These are phyloP conservation scores for Zeuzera pyrina DNA, from an alignment of 2,888 invertebrate genomes.

Conservation along the genomic window DNA sequence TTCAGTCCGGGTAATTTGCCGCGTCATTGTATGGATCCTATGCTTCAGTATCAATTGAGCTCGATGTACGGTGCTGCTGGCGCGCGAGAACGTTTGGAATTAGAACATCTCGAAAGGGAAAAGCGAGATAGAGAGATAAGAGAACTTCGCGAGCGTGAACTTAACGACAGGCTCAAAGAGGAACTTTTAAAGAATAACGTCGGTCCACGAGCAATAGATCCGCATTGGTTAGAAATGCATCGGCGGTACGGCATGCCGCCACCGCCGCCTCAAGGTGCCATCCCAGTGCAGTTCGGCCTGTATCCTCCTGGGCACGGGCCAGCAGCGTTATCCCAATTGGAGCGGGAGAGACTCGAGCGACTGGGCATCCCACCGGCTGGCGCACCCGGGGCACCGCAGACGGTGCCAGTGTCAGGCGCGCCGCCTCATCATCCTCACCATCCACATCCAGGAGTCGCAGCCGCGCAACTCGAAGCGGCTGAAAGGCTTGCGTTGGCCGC, in stretches of 20 bases:
- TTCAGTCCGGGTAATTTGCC: slow-evolving; percentile 78
- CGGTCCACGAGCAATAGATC: slow-evolving; percentile 79
- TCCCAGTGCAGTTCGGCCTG: slow-evolving; percentile 81
- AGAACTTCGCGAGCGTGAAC: slow-evolving; percentile 84
- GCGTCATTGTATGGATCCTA: slow-evolving; percentile 85
- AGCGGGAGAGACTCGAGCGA: slow-evolving; percentile 89
- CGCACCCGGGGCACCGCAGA: slow-evolving; percentile 56
- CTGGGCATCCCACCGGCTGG: slow-evolving; percentile 82
- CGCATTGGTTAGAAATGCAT: slow-evolving; percentile 93
- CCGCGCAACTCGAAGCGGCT: slow-evolving; percentile 80
- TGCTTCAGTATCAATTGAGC: slow-evolving; percentile 85
- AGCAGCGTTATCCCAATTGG: slow-evolving; percentile 82
- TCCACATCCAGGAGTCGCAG: slow-evolving; percentile 62
- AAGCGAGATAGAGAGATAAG: slow-evolving; percentile 83
- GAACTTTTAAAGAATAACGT: slow-evolving; percentile 85
- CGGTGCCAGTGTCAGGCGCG: slow-evolving; percentile 68
- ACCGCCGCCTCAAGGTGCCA: slow-evolving; percentile 76
- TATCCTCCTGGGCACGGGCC: slow-evolving; percentile 82
- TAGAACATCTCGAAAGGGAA: slow-evolving; percentile 80
- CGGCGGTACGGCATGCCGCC: slow-evolving; percentile 80
- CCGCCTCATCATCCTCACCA: slow-evolving; percentile 74
- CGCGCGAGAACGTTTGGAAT: slow-evolving; percentile 73
- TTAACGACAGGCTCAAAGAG: slow-evolving; percentile 90
- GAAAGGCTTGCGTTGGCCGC: slow-evolving; percentile 88
- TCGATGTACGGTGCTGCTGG: slow-evolving; percentile 86